phyloP scores from a whole-genome alignment of 2,888 invertebrate genomes.

The Chelonus formosanus region DNA sequence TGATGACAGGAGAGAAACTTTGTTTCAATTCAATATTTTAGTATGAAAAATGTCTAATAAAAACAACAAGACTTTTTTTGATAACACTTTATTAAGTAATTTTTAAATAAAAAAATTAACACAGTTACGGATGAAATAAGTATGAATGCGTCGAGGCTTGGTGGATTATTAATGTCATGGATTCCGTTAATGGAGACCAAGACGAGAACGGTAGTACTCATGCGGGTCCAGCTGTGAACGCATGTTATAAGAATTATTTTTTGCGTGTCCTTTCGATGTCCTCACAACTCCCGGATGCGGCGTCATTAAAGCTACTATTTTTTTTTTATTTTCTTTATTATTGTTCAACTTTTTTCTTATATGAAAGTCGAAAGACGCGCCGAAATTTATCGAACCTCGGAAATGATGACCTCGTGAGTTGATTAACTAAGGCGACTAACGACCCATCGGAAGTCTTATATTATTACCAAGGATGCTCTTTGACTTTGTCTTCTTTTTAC shows the following conservation, averaged over 20 bases:
- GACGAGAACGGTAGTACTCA: conserved; percentile 29
- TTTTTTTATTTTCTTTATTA: conserved; percentile 2
- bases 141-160: conserved; percentile 4
- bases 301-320: conserved; percentile 53
- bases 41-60: too few relatives aligned
- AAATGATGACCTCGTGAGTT: neutral
- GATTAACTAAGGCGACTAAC: conserved; percentile 5
- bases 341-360: neutral
- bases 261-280: conserved; percentile 49
- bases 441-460: neutral
- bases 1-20: too few relatives aligned
- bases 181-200: conserved; percentile 28
- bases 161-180: conserved; percentile 29
- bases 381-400: conserved; percentile 16
- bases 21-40: too few relatives aligned
- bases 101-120: too few relatives aligned
- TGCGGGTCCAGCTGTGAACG: conserved; percentile 25
- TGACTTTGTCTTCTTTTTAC: too few relatives aligned
- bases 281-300: conserved; percentile 55
- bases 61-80: too few relatives aligned
- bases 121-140: too few relatives aligned
- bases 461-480: too few relatives aligned
- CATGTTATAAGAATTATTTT: conserved; percentile 25
- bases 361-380: conserved; percentile 2
- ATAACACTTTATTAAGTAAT: too few relatives aligned